These are phyloP conservation scores for Bos javanicus DNA, from an alignment of 2,113 vertebrate species.

Conservation along the genomic window DNA sequence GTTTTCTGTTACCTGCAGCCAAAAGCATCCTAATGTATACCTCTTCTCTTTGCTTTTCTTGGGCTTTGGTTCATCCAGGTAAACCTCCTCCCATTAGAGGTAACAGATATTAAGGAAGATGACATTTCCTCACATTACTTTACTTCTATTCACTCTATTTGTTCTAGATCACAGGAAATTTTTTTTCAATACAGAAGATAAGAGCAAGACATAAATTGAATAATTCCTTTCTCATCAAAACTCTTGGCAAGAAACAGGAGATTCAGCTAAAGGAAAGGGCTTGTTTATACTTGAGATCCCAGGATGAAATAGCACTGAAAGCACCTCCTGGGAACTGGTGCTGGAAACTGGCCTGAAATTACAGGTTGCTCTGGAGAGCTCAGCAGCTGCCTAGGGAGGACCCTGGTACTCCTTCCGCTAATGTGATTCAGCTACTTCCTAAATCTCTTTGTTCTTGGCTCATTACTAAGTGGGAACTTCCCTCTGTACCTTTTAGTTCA, in stretches of 20 bases:
- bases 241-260: not conserved
- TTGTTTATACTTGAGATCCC: not conserved
- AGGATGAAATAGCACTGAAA: not conserved
- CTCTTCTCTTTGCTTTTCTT: not conserved
- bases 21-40: not conserved
- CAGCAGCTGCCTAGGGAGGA: not conserved
- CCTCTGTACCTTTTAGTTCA: not conserved
- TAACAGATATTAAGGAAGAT: not conserved
- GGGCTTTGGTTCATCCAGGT: not conserved
- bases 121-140: not conserved
- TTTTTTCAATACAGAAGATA: not conserved
- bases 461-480: not conserved
- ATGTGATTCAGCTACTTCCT: not conserved
- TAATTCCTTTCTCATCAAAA: not conserved
- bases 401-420: not conserved
- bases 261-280: not conserved
- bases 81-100: not conserved
- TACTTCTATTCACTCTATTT: not conserved
- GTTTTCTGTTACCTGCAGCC: not conserved
- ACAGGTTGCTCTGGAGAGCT: not conserved
- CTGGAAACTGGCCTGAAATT: no score
- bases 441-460: not conserved
- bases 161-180: not conserved
- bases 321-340: not conserved
- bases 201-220: not conserved